phyloP scores from a whole-genome alignment of 2,797 vertebrate genomes.

The Leptodactylus fallax region DNA sequence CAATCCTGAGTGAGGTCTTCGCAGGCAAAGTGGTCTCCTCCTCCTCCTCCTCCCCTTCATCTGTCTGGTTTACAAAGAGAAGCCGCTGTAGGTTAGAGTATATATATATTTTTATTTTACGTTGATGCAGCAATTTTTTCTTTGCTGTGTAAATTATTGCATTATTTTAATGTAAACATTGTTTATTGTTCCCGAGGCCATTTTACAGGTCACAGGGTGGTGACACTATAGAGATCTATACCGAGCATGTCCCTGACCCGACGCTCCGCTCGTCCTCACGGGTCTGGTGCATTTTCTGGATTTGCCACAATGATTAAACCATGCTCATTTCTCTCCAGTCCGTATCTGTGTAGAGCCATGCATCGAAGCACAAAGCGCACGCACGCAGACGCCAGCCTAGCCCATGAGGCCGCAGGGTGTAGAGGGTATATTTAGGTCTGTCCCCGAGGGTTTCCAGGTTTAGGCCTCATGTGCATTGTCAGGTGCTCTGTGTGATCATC shows the following conservation, averaged over 20 bases:
- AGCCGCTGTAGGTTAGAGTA: constrained; percentile 58
- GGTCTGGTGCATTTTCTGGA: constrained; percentile 17
- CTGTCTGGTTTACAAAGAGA: constrained; percentile 56
- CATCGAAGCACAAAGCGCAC: constrained; percentile 27
- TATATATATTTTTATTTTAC: constrained; percentile 67
- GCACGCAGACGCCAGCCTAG: too few species aligned
- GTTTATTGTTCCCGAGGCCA: constrained; percentile 33
- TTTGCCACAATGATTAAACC: background rate
- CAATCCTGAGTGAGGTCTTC: constrained; percentile 69
- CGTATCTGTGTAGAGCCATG: background rate
- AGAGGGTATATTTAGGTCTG: too few species aligned
- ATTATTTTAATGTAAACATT: constrained; percentile 66
- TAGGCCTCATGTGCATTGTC: too few species aligned
- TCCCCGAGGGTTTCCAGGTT: too few species aligned
- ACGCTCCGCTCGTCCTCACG: background rate
- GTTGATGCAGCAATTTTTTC: constrained; percentile 68
- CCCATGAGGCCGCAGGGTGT: too few species aligned
- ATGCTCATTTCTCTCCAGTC: constrained; percentile 29
- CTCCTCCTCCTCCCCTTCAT: constrained; percentile 1
- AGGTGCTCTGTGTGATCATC: too few species aligned
- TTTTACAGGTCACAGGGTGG: constrained; percentile 28
- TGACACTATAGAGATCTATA: constrained; percentile 22
- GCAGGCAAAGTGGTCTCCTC: constrained; percentile 59
- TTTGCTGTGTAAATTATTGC: constrained; percentile 71
- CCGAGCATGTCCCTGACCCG: background rate